phyloP scores from a whole-genome alignment of 2,888 invertebrate genomes.

The Cantharis nigra region DNA sequence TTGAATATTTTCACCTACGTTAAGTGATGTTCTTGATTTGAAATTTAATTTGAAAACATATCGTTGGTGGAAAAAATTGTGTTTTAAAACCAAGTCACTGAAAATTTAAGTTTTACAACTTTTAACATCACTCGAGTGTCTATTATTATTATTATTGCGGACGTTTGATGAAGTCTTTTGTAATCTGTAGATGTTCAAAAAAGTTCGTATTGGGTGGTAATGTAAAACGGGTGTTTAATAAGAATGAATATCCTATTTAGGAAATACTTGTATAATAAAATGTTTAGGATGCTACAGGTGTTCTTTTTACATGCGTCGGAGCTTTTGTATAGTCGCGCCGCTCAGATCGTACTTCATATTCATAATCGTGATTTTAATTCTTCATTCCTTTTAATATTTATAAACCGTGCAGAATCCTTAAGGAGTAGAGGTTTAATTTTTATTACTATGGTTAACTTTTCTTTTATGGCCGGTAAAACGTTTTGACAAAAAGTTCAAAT shows the following conservation, averaged over 20 bases:
- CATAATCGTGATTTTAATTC: slow-evolving; percentile 22
- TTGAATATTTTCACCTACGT: slow-evolving; percentile 42
- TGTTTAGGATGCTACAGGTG: slow-evolving; percentile 32
- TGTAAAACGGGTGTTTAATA: slow-evolving; percentile 19
- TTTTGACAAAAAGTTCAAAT: neutral
- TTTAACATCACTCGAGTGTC: neutral
- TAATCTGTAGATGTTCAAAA: slow-evolving; percentile 16
- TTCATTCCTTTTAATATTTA: slow-evolving; percentile 23
- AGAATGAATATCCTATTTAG: slow-evolving; percentile 23
- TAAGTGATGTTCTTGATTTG: slow-evolving; percentile 12
- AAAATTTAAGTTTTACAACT: neutral
- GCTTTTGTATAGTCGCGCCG: slow-evolving; percentile 26
- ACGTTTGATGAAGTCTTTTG: slow-evolving; percentile 18
- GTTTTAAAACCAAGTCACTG: neutral
- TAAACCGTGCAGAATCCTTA: slow-evolving; percentile 5
- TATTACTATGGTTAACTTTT: neutral
- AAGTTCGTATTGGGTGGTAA: slow-evolving; percentile 21
- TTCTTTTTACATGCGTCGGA: slow-evolving; percentile 28
- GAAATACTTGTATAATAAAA: slow-evolving; percentile 28
- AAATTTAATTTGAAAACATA: neutral
- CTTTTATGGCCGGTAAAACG: neutral
- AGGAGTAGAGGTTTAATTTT: neutral
- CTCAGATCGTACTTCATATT: slow-evolving; percentile 26
- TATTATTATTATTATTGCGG: neutral
- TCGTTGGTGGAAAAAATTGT: neutral